Conservation (phyloP, 2,113 vertebrate species). For the Ahaetulla prasina region DNA sequence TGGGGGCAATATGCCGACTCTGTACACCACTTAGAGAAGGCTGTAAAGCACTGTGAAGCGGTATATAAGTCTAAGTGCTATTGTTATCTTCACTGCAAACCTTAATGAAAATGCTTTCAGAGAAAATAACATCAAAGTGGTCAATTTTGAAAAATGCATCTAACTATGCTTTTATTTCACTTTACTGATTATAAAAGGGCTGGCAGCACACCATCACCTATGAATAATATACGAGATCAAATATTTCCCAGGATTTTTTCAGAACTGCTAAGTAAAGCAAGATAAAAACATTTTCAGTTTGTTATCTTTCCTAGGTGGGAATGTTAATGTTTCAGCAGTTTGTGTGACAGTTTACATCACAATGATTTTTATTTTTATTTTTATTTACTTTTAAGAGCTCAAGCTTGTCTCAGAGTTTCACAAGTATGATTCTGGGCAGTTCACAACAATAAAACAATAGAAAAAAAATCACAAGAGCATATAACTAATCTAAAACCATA, state of each 20-base stretch:
- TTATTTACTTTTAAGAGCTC: background rate
- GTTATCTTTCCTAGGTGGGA: background rate
- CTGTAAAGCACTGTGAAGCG: no score
- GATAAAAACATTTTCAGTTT: conserved; percentile 14
- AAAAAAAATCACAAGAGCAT: conserved; percentile 6
- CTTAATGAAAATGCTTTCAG: background rate
- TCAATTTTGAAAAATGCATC: conserved; percentile 10
- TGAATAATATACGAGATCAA: conserved; percentile 18
- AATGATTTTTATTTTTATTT: background rate
- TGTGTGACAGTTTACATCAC: conserved; percentile 43
- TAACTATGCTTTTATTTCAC: background rate
- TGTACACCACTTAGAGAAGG: no score
- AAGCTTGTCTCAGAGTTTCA: background rate
- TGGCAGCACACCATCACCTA: background rate
- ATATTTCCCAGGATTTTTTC: conserved; percentile 12
- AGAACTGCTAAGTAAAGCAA: conserved; percentile 33
- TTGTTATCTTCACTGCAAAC: background rate
- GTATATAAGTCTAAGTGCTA: no score
- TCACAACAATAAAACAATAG: background rate
- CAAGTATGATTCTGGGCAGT: background rate
- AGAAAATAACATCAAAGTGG: background rate
- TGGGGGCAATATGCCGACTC: no score
- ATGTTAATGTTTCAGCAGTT: conserved; percentile 21
- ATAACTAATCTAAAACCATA: background rate
- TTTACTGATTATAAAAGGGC: background rate